Evolutionary conservation across 2,797 vertebrate genomes (phyloP).

Genomic region (Apodemus agrarius): DNA sequence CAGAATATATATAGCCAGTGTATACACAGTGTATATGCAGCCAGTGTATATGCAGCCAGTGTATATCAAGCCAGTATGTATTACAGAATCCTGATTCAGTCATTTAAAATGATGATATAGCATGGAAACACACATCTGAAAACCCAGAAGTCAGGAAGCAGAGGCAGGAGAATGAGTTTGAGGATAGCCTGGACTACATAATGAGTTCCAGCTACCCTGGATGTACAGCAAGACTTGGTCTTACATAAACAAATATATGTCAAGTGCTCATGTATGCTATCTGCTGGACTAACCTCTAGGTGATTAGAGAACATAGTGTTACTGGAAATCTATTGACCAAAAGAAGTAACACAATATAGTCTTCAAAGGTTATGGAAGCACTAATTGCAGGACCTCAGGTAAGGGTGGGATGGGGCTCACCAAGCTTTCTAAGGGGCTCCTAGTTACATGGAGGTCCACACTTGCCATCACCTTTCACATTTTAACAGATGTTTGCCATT

Average conservation of each 20-base stretch:
- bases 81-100: not conserved
- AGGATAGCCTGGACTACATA: not conserved
- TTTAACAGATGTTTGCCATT: slow-evolving; percentile 4
- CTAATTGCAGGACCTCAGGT: not conserved
- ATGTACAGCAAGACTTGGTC: not conserved
- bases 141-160: not conserved
- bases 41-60: too few relatives aligned
- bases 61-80: not conserved
- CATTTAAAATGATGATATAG: not conserved
- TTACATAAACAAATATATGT: not conserved
- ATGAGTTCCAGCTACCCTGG: not conserved
- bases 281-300: not conserved
- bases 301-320: not conserved
- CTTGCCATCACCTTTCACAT: not conserved
- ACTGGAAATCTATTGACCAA: not conserved
- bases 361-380: not conserved
- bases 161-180: not conserved
- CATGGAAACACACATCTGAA: not conserved
- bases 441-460: not conserved
- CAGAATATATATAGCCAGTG: too few relatives aligned
- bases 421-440: not conserved
- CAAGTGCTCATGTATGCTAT: too few relatives aligned
- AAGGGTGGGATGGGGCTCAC: not conserved
- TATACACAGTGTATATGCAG: too few relatives aligned
- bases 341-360: not conserved